A percentile compares a stretch with the other conserved stretches of the same genome.
Evolutionary conservation across 2,888 invertebrate genomes (phyloP).

Genomic region (Agrotis exclamationis): DNA sequence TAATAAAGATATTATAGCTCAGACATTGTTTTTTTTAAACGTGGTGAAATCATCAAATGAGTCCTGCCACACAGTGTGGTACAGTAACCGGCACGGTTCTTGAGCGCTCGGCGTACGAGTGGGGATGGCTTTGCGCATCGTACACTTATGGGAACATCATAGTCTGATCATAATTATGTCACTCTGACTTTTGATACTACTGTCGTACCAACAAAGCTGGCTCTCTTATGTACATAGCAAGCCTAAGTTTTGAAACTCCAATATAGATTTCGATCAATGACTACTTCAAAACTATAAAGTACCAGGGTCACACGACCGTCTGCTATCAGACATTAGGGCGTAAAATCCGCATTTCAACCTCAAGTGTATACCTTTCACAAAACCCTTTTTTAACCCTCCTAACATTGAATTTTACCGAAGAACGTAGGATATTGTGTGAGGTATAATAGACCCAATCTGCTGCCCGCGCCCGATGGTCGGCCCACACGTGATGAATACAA

Average conservation of each 20-base stretch:
- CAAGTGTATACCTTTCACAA: slow-evolving; percentile 56
- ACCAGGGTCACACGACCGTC: slow-evolving; percentile 28
- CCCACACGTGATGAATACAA: slow-evolving; percentile 67
- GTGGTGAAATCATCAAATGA: no score
- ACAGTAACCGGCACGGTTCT: no score
- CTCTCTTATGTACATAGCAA: no score
- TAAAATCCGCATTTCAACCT: slow-evolving; percentile 50
- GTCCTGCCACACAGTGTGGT: no score
- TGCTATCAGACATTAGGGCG: slow-evolving; percentile 41
- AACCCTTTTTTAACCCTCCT: slow-evolving; percentile 69
- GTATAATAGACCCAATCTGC: slow-evolving; percentile 71
- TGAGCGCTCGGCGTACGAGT: no score
- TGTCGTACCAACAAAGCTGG: no score
- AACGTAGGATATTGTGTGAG: slow-evolving; percentile 69
- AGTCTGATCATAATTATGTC: no score
- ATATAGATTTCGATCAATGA: slow-evolving; percentile 30
- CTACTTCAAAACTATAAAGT: slow-evolving; percentile 33
- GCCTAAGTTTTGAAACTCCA: neutral
- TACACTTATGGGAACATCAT: no score
- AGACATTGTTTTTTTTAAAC: no score
- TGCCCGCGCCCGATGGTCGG: slow-evolving; percentile 58
- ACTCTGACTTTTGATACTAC: no score
- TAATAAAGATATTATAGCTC: slow-evolving; percentile 1
- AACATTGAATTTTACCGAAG: slow-evolving; percentile 73
- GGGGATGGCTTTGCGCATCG: no score